Evolutionary conservation across 2,888 invertebrate genomes (phyloP), one percentile per base, ranked within the genome.

Genomic region (Cremastobaeus sp.): DNA sequence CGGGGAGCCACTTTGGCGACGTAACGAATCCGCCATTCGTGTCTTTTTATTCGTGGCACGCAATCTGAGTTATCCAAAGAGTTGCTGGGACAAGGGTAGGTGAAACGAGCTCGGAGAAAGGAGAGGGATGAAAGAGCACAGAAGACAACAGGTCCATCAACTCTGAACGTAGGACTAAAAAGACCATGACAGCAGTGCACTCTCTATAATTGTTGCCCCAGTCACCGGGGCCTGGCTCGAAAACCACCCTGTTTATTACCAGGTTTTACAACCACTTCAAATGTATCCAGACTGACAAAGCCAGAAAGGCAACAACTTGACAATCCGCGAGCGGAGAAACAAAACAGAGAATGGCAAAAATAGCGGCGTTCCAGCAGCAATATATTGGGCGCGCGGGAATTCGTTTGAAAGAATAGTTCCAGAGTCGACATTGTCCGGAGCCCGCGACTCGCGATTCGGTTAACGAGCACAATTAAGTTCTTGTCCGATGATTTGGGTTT

Each of bases 161-260:
- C 81, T 79, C 77, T 73, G 62, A 72, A 69, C 60, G 57, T 62
- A 64, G 74, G 50, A 77, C 81, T 81, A 81, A 83, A 83, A 83
- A 81, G 82, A 81, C 81, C 78, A 60, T 47, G 57, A 72, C 80
- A 76, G 78, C 78, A 55, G 78, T 82, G 86, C 85, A 83, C 83
- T 83, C 80, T 82, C 78, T 80, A 76, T 82, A 83, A 83, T 83
- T 83, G 82, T 83, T 74, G 78, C 83, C 82, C 79, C 79, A 81
- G 81, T 79, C 81, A 81, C 80, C 80, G 80, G 79, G 82, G 81
- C 80, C 82, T 78, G 79, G 75, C 79, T 79, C 77, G 69, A 78
- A 77, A 79, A 80, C 79, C 78, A 79, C 81, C 80, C 78, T 78
- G 78, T 80, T 81, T 79, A 79, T 79, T 80, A 80, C 80, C 72